Conservation (phyloP, 2,113 vertebrate species). For the Archilochus colubris region DNA sequence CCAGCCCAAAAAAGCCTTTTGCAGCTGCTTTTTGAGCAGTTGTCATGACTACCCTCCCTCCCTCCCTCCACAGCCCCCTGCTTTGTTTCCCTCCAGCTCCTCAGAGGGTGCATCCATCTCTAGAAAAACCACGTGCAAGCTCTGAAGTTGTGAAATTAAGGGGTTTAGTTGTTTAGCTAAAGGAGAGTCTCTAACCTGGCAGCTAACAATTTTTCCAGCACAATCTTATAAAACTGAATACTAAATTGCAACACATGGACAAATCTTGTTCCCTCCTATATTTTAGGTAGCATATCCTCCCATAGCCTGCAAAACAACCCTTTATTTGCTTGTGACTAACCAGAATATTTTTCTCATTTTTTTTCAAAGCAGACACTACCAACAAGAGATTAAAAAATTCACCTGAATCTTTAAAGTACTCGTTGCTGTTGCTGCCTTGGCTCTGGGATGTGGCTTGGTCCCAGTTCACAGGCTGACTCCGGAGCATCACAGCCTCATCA, state of each 20-base stretch:
- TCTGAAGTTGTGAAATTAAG: accelerated
- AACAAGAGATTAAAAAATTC: background rate
- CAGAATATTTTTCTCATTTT: background rate
- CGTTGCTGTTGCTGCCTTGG: accelerated
- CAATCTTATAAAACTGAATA: background rate
- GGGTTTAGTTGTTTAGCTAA: accelerated
- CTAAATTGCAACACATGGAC: background rate
- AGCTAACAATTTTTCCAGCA: background rate
- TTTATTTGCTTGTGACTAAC: background rate
- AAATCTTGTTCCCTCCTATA: background rate
- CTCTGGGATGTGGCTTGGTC: background rate
- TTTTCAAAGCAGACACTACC: background rate
- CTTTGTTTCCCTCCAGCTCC: background rate
- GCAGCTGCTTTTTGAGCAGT: accelerated
- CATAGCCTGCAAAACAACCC: background rate
- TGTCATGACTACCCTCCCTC: background rate
- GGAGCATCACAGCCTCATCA: background rate
- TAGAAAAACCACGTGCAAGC: background rate
- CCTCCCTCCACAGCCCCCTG: background rate
- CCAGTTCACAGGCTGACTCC: background rate
- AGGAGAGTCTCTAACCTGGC: background rate
- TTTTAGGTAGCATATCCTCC: background rate
- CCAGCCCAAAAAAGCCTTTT: background rate
- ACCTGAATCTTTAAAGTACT: background rate
- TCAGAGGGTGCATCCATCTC: accelerated